Conservation (phyloP, 2,888 invertebrate genomes). For the Stegana nigrithorax region DNA sequence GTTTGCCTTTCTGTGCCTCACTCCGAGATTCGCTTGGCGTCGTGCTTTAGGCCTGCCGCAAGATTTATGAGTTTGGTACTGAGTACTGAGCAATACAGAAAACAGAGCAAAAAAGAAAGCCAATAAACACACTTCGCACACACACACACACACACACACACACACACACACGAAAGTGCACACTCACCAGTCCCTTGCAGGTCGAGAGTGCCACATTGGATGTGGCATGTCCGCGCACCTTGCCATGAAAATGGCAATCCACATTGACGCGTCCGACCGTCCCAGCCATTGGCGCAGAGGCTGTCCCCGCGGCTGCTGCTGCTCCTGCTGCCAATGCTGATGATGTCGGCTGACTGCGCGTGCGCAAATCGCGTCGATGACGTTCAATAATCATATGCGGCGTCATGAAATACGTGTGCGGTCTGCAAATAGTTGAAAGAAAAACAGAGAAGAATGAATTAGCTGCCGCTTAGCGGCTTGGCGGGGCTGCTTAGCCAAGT, state of each 20-base stretch:
- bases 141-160: too few species aligned
- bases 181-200: constrained; percentile 85
- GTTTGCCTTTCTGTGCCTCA: too few species aligned
- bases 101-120: too few species aligned
- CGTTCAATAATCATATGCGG: constrained; percentile 81
- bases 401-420: constrained; percentile 76
- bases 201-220: constrained; percentile 84
- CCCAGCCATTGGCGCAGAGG: neutral
- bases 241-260: constrained; percentile 84
- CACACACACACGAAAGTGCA: too few species aligned
- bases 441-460: neutral
- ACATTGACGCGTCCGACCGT: constrained; percentile 55
- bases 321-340: neutral
- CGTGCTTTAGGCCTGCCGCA: too few species aligned
- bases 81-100: too few species aligned
- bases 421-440: constrained; percentile 69
- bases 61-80: too few species aligned
- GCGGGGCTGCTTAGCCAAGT: too few species aligned
- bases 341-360: constrained; percentile 70
- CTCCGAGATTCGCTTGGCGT: too few species aligned
- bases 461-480: constrained; percentile 17
- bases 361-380: constrained; percentile 71
- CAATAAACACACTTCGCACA: too few species aligned
- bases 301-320: neutral
- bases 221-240: constrained; percentile 76